Evolutionary conservation across 2,888 invertebrate species (phyloP), one percentile per base, ranked within the genome.

Genomic region (Epinotia demarniana): DNA sequence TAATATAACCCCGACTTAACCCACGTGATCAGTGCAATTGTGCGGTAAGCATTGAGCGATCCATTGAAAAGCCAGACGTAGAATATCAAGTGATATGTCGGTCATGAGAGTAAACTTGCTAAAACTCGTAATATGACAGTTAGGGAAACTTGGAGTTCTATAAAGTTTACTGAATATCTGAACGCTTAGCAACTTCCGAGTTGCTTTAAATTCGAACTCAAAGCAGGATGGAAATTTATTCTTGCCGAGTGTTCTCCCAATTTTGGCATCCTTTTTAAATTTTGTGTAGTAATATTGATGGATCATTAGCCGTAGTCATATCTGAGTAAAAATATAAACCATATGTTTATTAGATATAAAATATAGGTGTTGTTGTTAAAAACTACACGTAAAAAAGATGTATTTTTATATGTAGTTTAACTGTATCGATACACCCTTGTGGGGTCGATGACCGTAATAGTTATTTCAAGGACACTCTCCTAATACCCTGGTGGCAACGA

Each of bases 131-230:
- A 53, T 39, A 55, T 39, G 61, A 12, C 62, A 57, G 57, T 64
- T 57, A 64, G 16, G 63, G 43, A 12, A 13, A 64, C 57, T 72
- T 64, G 18, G n/a, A 27, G 55, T 64, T 57, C 18, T 63, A 19
- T 23, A 12, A 72, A 72, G 55, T 72, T 71, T 72, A 72, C 43
- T 18, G 43, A 57, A 72, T 63, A 57, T 55, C 27, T 62, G 55
- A 72, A 72, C 72, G 62, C 53, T 62, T 39, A 8, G 53, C 68
- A 68, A 68, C 62, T 71, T 39, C 6, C 13, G 72, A 46, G 72
- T 57, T 57, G 55, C 43, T 64, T 57, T 64, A 46, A 72, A 72
- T 33, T 71, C 16, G 19, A 57, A 27, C 53, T 53, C 39, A 43
- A 57, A 72, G 53, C 33, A 39, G 11, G 61, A 33, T 33, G 69